phyloP scores from a whole-genome alignment of 2,113 vertebrate genomes.

The Uria aalge region DNA sequence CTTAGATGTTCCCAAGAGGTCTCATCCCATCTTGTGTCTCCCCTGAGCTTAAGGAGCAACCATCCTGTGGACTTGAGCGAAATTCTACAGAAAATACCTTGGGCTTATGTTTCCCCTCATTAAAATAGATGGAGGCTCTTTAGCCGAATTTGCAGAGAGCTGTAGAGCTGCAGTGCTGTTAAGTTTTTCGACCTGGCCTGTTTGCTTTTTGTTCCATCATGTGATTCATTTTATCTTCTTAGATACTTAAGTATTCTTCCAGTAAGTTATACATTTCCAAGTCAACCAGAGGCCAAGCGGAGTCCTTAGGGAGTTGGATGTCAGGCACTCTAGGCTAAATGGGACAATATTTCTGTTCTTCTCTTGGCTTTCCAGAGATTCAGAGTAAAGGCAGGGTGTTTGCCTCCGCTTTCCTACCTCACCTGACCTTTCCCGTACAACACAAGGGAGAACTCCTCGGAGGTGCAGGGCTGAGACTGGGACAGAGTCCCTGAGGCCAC shows the following conservation, averaged over 20 bases:
- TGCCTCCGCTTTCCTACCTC: not conserved
- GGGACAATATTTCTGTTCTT: not conserved
- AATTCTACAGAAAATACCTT: not conserved
- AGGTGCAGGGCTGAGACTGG: not conserved
- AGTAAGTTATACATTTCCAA: not conserved
- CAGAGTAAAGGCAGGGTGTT: not conserved
- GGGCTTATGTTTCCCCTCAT: not conserved
- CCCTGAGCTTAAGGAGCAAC: not conserved
- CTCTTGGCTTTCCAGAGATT: not conserved
- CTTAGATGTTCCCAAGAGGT: not conserved
- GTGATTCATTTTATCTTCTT: not conserved
- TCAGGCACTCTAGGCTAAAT: not conserved
- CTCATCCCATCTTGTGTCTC: not conserved
- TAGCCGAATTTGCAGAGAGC: not conserved
- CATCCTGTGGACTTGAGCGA: not conserved
- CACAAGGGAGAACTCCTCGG: not conserved
- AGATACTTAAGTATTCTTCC: not conserved
- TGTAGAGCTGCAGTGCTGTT: not conserved
- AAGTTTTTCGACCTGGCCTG: not conserved
- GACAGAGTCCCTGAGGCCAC: not conserved
- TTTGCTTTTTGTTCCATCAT: not conserved
- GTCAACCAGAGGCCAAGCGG: not conserved
- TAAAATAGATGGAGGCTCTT: not conserved
- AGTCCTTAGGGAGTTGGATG: not conserved
- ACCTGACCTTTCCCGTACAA: not conserved